Base-by-base conservation (phyloP, 23 tunicate species). In the Oikopleura albicans region DNA sequence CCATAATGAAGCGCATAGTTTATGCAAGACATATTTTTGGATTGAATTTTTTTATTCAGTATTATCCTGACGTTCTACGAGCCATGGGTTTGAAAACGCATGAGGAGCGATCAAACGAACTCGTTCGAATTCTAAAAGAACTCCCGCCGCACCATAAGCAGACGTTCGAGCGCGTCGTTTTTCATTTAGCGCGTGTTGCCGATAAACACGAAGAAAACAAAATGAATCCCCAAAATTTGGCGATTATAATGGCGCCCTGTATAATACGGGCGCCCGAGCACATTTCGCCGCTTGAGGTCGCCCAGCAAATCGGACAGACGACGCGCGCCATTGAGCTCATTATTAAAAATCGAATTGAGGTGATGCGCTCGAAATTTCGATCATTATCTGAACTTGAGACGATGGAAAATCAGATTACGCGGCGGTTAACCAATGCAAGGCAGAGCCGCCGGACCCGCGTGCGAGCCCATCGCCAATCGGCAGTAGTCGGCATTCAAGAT, bases 181-280 rank as follows among this genome's bases (percentile, higher is more conserved):
- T 89, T 85, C 92, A 89, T 40, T 83, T 89, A 4, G 88, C 89
- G 71, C 85, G 92, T n/a, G 92, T 89, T 36, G 88, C 92, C 38
- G 88, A 86, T 39, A 86, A 86, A 76, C 85, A 86, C 40, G 85
- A 88, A 76, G 86, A 88, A 83, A 89, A 89, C 83, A 86, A 76
- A 40, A 89, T 89, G 92, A 85, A 88, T 39, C 88, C 92, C 28
- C 85, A 85, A 84, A 89, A 89, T 41, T 84, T 89, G 71, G 92
- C 92, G 41, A 86, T 89, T 39, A 86, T 86, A 16, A 86, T 89
- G 85, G 86, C 92, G 75, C 92, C 92, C 75, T 89, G 89, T 83
- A 84, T 89, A 85, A 40, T 89, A 38, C 40, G 85, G 66, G 86
- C 92, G 8, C 92, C 92, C 4, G 40, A 39, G 4, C 91, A 88